Conservation (phyloP, 2,113 vertebrate species). For the Tenebrosternarchus preto region DNA sequence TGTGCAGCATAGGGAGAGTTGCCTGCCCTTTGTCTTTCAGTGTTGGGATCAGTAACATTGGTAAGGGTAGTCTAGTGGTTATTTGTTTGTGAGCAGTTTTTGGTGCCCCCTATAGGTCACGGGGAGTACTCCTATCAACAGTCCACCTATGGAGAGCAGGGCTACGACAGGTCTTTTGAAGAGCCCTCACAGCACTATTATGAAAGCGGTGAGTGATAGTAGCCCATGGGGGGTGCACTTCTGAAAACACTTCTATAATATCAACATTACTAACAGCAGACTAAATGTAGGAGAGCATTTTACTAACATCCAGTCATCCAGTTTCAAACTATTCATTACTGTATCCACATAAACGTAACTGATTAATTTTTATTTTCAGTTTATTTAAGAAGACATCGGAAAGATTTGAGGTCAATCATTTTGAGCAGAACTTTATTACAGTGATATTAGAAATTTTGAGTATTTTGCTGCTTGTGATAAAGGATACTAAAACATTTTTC, state of each 20-base stretch:
- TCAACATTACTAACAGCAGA: no score
- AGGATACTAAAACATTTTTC: no score
- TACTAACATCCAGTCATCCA: no score
- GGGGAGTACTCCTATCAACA: constrained; percentile 91
- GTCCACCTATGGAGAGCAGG: constrained; percentile 88
- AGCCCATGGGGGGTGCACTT: neutral
- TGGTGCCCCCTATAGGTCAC: constrained; percentile 75
- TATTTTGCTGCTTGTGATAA: no score
- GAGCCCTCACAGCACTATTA: constrained; percentile 95
- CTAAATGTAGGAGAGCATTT: no score
- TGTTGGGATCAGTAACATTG: neutral
- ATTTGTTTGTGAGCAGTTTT: constrained; percentile 16
- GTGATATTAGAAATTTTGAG: no score
- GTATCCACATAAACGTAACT: no score
- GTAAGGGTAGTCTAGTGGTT: neutral
- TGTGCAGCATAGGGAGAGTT: neutral
- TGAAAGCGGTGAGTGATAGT: constrained; percentile 82
- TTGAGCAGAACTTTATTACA: no score
- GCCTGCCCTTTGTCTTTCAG: neutral
- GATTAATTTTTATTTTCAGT: no score
- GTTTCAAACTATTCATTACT: no score
- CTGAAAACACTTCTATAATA: neutral
- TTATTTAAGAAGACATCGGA: no score
- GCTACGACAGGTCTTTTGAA: constrained; percentile 89
- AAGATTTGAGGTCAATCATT: no score